Percentiles rank a stretch among this genome's conserved stretches.
phyloP scores from a whole-genome alignment of 2,797 vertebrate genomes.

The Spatula versicolor region DNA sequence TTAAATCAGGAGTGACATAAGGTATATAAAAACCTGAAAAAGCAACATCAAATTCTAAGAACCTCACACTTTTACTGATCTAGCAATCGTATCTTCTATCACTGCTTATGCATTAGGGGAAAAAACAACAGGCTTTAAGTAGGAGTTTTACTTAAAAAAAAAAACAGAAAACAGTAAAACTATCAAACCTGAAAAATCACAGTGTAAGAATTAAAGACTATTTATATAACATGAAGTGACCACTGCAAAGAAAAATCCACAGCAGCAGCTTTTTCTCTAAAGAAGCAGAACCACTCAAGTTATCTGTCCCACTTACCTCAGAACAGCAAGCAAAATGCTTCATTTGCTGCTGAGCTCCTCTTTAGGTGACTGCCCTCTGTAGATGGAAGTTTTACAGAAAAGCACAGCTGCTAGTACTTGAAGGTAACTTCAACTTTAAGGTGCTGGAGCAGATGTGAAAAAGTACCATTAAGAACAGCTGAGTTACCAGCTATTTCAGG shows the following conservation, averaged over 20 bases:
- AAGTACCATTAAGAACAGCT: background rate
- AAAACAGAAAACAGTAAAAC: background rate
- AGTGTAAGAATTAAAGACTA: background rate
- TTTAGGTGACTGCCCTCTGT: background rate
- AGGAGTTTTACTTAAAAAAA: background rate
- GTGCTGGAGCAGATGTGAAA: background rate
- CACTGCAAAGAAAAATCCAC: background rate
- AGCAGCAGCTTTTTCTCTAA: background rate
- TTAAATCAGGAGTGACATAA: background rate
- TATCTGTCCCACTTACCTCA: background rate
- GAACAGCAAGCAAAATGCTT: background rate
- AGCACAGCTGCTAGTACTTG: background rate
- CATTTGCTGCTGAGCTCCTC: background rate
- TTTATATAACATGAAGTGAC: background rate
- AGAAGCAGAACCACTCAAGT: background rate
- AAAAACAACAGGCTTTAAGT: background rate
- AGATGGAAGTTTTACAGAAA: background rate
- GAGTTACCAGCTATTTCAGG: background rate
- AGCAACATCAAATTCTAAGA: background rate
- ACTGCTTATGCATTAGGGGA: background rate
- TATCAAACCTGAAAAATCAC: background rate
- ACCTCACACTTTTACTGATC: background rate
- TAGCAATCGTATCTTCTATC: background rate
- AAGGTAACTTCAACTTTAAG: background rate
- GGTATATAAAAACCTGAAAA: background rate